Percentiles rank a stretch among this genome's conserved stretches.
Conservation (phyloP, 1,140 invertebrate genomes). For the Drosophila busckii region DNA sequence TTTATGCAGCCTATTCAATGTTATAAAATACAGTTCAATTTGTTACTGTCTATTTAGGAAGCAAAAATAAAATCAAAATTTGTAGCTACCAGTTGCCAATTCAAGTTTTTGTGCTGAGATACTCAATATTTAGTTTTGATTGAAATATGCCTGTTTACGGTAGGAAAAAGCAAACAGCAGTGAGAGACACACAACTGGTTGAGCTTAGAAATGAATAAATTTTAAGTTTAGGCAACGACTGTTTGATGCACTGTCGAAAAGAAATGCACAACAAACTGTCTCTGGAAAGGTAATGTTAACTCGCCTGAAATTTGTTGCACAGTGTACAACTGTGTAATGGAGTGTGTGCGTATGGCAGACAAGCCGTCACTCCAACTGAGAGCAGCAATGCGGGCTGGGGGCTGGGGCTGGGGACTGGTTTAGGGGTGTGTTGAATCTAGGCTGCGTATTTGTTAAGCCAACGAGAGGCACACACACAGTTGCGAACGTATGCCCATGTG, state of each 20-base stretch:
- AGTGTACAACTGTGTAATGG: constrained; percentile 46
- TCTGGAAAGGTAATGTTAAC: neutral
- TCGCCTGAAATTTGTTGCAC: neutral
- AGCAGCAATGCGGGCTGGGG: neutral
- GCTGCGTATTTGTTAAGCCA: constrained; percentile 64
- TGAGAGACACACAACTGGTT: constrained; percentile 29
- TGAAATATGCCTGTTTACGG: constrained; percentile 72
- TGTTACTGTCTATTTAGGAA: too few relatives aligned
- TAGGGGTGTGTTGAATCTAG: constrained; percentile 25
- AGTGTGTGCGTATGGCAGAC: constrained; percentile 65
- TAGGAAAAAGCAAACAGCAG: constrained; percentile 27
- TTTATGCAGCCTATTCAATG: too few relatives aligned
- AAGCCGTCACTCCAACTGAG: constrained; percentile 44
- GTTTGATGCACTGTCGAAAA: constrained; percentile 23
- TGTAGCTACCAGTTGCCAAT: constrained; percentile 13
- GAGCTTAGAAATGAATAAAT: constrained; percentile 50
- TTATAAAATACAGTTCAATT: too few relatives aligned
- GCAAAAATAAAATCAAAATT: too few relatives aligned
- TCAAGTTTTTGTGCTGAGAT: constrained; percentile 39
- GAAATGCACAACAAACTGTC: neutral
- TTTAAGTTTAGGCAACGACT: constrained; percentile 28
- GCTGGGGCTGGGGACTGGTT: neutral
- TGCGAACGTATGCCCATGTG: too few relatives aligned
- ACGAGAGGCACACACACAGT: too few relatives aligned
- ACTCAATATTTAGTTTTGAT: constrained; percentile 72